These are phyloP conservation scores for Drosophila takahashii DNA, from an alignment of 1,140 invertebrate genomes.

Conservation along the genomic window DNA sequence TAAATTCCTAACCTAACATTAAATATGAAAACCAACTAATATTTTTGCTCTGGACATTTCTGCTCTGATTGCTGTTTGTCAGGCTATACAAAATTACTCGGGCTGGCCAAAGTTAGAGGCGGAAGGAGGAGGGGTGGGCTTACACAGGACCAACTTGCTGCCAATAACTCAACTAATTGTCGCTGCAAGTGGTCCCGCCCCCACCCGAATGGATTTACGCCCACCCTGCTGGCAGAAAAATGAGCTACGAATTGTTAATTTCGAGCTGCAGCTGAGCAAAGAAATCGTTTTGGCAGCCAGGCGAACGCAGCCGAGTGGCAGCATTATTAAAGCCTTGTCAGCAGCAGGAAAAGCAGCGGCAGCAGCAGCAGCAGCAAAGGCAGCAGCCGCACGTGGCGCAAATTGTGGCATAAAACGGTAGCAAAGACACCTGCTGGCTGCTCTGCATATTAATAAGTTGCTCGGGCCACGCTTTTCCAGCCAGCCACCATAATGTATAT, in stretches of 20 bases:
- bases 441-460: conserved; percentile 76
- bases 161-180: conserved; percentile 54
- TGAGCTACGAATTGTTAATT: conserved; percentile 56
- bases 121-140: background rate
- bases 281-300: conserved; percentile 31
- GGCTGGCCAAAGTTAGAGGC: background rate
- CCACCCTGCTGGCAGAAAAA: conserved; percentile 32
- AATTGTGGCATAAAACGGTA: conserved; percentile 78
- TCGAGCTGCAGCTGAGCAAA: conserved; percentile 42
- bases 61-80: conserved; percentile 14
- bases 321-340: conserved; percentile 53
- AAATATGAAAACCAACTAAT: background rate
- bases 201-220: background rate
- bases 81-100: conserved; percentile 29
- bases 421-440: conserved; percentile 74
- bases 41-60: conserved; percentile 4
- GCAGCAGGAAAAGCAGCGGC: conserved; percentile 14
- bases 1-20: background rate
- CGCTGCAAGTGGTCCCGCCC: conserved; percentile 37
- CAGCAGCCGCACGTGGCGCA: conserved; percentile 42
- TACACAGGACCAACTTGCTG: conserved; percentile 21
- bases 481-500: conserved; percentile 70
- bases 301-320: conserved; percentile 42
- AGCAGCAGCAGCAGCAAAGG: conserved; percentile 11
- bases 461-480: conserved; percentile 35